Evolutionary conservation across 2,888 invertebrate genomes (phyloP).

Genomic region (Ichneumon xanthorius): DNA sequence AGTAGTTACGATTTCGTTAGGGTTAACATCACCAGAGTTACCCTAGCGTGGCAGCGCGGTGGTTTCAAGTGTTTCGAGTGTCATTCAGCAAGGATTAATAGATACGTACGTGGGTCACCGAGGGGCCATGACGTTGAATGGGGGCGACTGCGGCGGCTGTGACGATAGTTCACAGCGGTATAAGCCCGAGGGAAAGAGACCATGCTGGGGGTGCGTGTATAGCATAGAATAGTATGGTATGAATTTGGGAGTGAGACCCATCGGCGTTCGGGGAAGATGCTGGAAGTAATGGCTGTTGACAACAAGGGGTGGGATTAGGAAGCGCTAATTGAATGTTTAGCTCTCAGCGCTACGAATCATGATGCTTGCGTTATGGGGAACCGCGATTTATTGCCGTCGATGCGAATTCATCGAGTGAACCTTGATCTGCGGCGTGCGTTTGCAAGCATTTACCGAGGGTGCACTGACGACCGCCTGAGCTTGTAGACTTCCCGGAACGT

Average conservation of each 20-base stretch:
- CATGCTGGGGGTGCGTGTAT: conserved; percentile 63
- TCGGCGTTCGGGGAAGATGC: conserved; percentile 78
- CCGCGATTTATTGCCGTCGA: conserved; percentile 76
- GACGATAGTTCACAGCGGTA: conserved; percentile 64
- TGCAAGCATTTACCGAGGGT: not conserved
- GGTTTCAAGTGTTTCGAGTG: conserved; percentile 80
- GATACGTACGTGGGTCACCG: conserved; percentile 81
- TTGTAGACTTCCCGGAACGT: not conserved
- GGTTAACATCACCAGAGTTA: conserved; percentile 76
- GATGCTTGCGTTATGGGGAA: conserved; percentile 64
- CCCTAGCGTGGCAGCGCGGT: conserved; percentile 66
- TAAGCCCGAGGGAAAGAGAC: conserved; percentile 68
- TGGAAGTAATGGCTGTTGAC: conserved; percentile 85
- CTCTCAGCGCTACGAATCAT: conserved; percentile 62
- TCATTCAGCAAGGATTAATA: conserved; percentile 83
- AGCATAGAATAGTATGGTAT: conserved; percentile 23
- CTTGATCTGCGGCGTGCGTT: conserved; percentile 17
- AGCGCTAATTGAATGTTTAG: conserved; percentile 85
- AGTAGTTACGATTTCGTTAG: conserved; percentile 80
- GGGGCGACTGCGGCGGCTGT: conserved; percentile 65
- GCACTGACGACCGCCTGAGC: not conserved
- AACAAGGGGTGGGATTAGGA: conserved; percentile 82
- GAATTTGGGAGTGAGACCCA: conserved; percentile 55
- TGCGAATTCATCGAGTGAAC: conserved; percentile 39
- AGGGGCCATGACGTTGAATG: conserved; percentile 58